Percentiles rank a stretch among this genome's conserved stretches.
phyloP scores from a whole-genome alignment of 2,888 invertebrate species.

The Osmoderma eremita region DNA sequence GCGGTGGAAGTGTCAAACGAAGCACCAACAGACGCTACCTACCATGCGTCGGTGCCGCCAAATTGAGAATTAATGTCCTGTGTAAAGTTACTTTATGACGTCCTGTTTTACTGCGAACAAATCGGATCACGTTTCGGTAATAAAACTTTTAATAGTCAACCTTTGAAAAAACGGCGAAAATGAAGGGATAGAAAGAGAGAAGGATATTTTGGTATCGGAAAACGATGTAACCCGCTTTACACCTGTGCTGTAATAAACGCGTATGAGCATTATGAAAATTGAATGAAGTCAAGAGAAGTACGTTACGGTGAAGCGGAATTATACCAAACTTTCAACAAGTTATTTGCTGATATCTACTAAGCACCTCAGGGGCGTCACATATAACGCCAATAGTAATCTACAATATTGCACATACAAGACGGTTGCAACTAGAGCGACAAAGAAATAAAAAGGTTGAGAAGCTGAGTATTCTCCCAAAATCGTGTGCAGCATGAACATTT shows the following conservation, averaged over 20 bases:
- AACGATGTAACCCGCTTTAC: slow-evolving; percentile 22
- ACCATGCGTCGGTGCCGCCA: slow-evolving; percentile 43
- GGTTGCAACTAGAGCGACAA: neutral
- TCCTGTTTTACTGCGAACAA: slow-evolving; percentile 44
- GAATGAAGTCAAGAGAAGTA: slow-evolving; percentile 17
- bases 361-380: neutral
- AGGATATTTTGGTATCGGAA: slow-evolving; percentile 36
- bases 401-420: no score
- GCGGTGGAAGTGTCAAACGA: slow-evolving; percentile 45
- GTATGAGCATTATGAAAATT: slow-evolving; percentile 34
- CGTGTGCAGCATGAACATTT: slow-evolving; percentile 14
- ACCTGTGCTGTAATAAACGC: slow-evolving; percentile 24
- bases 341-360: slow-evolving; percentile 12
- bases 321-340: slow-evolving; percentile 37
- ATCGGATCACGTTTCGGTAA: slow-evolving; percentile 48
- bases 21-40: slow-evolving; percentile 54
- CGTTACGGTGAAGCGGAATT: neutral
- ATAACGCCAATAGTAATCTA: neutral
- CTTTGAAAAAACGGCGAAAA: slow-evolving; percentile 33
- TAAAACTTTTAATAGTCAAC: slow-evolving; percentile 51
- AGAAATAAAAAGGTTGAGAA: neutral
- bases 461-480: neutral
- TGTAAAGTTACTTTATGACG: slow-evolving; percentile 56
- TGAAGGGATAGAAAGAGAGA: slow-evolving; percentile 34
- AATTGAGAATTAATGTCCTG: slow-evolving; percentile 58